phyloP scores from a whole-genome alignment of 2,113 vertebrate genomes.

The Tenebrosternarchus preto region DNA sequence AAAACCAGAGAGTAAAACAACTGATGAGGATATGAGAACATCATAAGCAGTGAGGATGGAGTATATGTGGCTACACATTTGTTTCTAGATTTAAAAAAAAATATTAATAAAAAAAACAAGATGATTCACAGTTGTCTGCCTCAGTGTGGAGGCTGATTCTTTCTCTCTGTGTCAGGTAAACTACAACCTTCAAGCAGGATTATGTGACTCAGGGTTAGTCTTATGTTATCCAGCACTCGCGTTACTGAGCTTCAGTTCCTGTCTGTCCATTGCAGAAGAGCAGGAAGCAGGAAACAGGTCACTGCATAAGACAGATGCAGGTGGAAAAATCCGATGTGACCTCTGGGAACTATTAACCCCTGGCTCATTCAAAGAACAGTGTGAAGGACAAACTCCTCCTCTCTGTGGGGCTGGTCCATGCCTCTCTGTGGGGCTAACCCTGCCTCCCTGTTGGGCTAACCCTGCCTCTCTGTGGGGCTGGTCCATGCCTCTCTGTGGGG shows the following conservation, averaged over 20 bases:
- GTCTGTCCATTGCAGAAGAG: neutral
- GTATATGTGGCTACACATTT: too few species aligned
- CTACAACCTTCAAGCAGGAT: too few species aligned
- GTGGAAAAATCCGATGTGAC: constrained; percentile 38
- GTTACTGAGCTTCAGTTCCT: neutral
- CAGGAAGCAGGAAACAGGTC: constrained; percentile 2
- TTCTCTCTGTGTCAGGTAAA: too few species aligned
- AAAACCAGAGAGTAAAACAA: constrained; percentile 24
- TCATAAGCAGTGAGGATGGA: too few species aligned
- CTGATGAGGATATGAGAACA: too few species aligned
- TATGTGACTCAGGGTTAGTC: constrained; percentile 25
- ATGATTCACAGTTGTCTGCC: too few species aligned
- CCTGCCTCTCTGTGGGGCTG: constrained; percentile 51
- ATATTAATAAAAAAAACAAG: too few species aligned
- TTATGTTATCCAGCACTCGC: neutral
- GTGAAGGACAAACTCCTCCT: constrained; percentile 40
- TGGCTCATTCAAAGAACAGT: constrained; percentile 54
- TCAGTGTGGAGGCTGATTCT: too few species aligned
- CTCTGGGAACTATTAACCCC: constrained; percentile 39
- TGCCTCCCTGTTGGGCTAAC: constrained; percentile 37
- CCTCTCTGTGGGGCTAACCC: too few species aligned
- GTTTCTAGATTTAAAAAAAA: too few species aligned
- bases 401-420: constrained; percentile 56
- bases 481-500: constrained; percentile 43
- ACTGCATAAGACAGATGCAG: neutral